Evolutionary conservation across 2,888 invertebrate species (phyloP).

Genomic region (Melanostoma scalare): DNA sequence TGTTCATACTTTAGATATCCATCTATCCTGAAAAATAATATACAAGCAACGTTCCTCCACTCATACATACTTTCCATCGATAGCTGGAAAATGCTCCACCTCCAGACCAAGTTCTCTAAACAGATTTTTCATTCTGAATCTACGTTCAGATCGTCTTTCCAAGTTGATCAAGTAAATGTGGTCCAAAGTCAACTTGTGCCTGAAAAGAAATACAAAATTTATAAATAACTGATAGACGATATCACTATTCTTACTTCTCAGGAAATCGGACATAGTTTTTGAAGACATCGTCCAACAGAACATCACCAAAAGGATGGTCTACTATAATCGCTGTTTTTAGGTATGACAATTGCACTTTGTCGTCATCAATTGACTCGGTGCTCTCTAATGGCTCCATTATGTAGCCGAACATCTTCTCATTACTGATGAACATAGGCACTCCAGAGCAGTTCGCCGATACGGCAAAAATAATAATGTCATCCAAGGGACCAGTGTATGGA

Average conservation of each 20-base stretch:
- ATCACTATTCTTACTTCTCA: slow-evolving; percentile 73
- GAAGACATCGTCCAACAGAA: slow-evolving; percentile 82
- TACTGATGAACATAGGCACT: slow-evolving; percentile 89
- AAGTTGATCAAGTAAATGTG: slow-evolving; percentile 97
- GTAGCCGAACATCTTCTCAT: slow-evolving; percentile 91
- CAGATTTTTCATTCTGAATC: slow-evolving; percentile 89
- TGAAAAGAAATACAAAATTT: slow-evolving; percentile 73
- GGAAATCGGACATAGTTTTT: slow-evolving; percentile 80
- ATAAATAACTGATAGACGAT: not conserved
- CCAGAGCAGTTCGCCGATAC: slow-evolving; percentile 88
- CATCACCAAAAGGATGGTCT: slow-evolving; percentile 83
- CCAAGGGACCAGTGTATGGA: slow-evolving; percentile 89
- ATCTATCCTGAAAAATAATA: not conserved
- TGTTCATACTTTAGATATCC: not conserved
- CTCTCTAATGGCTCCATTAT: slow-evolving; percentile 91
- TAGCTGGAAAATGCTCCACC: slow-evolving; percentile 89
- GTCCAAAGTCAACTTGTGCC: slow-evolving; percentile 88
- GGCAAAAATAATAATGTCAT: slow-evolving; percentile 97
- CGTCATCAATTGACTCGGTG: slow-evolving; percentile 85
- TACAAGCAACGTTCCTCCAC: not conserved
- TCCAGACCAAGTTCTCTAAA: slow-evolving; percentile 92
- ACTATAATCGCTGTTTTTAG: slow-evolving; percentile 89
- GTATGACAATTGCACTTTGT: slow-evolving; percentile 88
- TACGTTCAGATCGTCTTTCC: slow-evolving; percentile 89
- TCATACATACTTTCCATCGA: slow-evolving; percentile 91